Percentiles rank a stretch among this genome's conserved stretches.
Evolutionary conservation across 1,140 invertebrate species (phyloP).

Genomic region (Panulirus ornatus): DNA sequence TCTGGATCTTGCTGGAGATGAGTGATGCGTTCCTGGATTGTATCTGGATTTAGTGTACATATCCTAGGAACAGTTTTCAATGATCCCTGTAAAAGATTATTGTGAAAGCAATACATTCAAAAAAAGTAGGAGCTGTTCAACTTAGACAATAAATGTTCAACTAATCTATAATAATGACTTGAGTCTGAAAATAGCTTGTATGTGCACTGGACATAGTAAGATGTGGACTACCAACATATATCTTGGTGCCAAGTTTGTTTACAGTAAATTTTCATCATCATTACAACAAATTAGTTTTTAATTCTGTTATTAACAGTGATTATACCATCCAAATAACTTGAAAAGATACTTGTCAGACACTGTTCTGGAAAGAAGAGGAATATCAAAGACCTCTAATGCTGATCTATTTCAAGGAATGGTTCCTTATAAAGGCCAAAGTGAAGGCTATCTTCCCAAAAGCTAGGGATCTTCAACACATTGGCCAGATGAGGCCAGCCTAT

Average conservation of each 20-base stretch:
- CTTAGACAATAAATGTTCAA: neutral
- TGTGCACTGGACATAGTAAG: neutral
- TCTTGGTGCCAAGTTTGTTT: neutral
- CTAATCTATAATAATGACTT: neutral
- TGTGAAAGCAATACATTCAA: neutral
- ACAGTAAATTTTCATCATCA: neutral
- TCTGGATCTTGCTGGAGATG: slow-evolving; percentile 8
- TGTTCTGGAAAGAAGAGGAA: too few relatives aligned
- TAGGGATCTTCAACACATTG: too few relatives aligned
- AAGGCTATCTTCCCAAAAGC: too few relatives aligned
- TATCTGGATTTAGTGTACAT: slow-evolving; percentile 30
- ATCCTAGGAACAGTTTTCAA: neutral
- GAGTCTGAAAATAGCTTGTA: neutral
- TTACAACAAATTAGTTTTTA: too few relatives aligned
- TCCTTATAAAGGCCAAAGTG: too few relatives aligned
- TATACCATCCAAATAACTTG: too few relatives aligned
- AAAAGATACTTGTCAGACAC: too few relatives aligned
- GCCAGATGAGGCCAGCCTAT: too few relatives aligned
- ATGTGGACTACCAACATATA: neutral
- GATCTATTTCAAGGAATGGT: too few relatives aligned
- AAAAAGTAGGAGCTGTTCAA: neutral
- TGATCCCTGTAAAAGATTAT: neutral
- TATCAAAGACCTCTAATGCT: too few relatives aligned
- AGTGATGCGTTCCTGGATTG: slow-evolving; percentile 35
- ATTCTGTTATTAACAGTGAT: too few relatives aligned